These are phyloP conservation scores for Girardinus metallicus DNA, from an alignment of 2,797 vertebrate genomes.

Conservation along the genomic window DNA sequence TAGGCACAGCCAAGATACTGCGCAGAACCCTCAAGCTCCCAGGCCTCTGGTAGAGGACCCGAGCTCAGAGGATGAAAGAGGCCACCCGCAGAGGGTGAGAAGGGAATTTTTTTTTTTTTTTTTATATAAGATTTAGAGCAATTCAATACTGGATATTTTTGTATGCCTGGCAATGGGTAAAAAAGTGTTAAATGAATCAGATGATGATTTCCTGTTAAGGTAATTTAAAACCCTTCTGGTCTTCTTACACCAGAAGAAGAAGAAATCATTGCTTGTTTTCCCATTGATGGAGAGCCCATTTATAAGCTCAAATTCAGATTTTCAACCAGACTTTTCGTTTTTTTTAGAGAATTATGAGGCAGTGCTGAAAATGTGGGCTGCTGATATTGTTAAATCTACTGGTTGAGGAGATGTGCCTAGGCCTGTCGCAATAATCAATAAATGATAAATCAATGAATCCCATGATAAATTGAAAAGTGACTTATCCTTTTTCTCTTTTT, in stretches of 20 bases:
- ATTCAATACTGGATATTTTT: neutral
- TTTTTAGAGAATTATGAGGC: slow-evolving; percentile 42
- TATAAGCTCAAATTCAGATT: slow-evolving; percentile 49
- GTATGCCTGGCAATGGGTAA: too few species aligned
- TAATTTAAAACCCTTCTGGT: slow-evolving; percentile 4
- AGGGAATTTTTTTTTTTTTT: too few species aligned
- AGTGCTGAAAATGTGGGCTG: slow-evolving; percentile 1
- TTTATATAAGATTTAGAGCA: slow-evolving; percentile 48
- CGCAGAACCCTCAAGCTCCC: too few species aligned
- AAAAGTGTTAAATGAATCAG: slow-evolving; percentile 12
- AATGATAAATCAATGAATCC: too few species aligned
- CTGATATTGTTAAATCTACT: neutral
- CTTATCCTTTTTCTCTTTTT: too few species aligned
- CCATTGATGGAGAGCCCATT: slow-evolving; percentile 26
- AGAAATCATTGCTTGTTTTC: slow-evolving; percentile 9
- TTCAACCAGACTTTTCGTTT: slow-evolving; percentile 30
- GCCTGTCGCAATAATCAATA: too few species aligned
- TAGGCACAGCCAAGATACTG: too few species aligned
- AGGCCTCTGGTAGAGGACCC: too few species aligned
- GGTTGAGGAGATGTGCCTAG: neutral
- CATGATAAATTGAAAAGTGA: too few species aligned
- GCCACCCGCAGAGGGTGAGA: too few species aligned
- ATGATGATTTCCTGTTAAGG: slow-evolving; percentile 11
- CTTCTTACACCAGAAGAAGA: slow-evolving; percentile 21
- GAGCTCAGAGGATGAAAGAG: too few species aligned